phyloP scores from a whole-genome alignment of 1,140 invertebrate genomes.

The Aradophagus sp. region DNA sequence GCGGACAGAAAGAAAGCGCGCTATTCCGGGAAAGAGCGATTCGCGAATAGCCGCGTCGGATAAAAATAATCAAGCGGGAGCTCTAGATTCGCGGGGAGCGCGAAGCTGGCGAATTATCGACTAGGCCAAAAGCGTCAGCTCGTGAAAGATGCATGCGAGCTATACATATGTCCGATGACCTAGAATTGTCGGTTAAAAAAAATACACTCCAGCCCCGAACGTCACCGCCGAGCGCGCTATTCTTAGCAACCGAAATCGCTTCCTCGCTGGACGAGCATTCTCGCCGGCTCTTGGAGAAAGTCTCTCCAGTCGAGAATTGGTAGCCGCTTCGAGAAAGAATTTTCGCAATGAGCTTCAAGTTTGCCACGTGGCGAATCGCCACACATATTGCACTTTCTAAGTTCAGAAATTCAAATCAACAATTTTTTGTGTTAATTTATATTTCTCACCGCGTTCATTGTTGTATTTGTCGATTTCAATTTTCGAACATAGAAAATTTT shows the following conservation, averaged over 20 bases:
- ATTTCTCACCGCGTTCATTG: too few species aligned
- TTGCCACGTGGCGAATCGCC: too few species aligned
- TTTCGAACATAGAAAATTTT: too few species aligned
- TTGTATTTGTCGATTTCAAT: too few species aligned
- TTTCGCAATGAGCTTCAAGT: too few species aligned
- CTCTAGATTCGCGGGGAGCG: conserved; percentile 50
- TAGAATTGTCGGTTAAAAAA: conserved; percentile 56
- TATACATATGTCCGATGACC: conserved; percentile 59
- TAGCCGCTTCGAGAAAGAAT: too few species aligned
- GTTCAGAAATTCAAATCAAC: too few species aligned
- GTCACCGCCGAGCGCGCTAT: conserved; percentile 49
- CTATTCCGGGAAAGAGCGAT: conserved; percentile 13
- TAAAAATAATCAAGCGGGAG: conserved; percentile 55
- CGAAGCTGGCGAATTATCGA: conserved; percentile 58
- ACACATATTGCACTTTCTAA: too few species aligned
- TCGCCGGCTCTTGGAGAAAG: too few species aligned
- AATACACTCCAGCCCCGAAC: conserved; percentile 45
- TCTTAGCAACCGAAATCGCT: conserved; percentile 49
- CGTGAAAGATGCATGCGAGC: conserved; percentile 58
- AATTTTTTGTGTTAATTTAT: too few species aligned
- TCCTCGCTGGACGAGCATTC: too few species aligned
- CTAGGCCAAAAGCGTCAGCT: conserved; percentile 56
- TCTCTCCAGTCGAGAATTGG: too few species aligned
- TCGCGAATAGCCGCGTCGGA: conserved; percentile 39
- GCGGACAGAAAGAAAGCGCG: conserved; percentile 24